phyloP scores from a whole-genome alignment of 2,113 vertebrate species.

The Hyla sarda region DNA sequence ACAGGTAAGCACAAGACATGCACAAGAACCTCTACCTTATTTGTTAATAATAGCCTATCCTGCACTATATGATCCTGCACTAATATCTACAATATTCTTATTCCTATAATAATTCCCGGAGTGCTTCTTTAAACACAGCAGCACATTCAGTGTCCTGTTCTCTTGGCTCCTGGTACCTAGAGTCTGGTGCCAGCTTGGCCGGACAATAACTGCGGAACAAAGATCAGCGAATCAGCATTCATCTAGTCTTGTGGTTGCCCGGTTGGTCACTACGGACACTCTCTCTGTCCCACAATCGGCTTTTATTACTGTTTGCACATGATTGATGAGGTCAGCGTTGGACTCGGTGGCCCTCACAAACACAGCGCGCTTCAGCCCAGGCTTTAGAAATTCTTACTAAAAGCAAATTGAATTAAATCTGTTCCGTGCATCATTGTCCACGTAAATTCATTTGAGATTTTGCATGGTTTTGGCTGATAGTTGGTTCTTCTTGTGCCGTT shows the following conservation, averaged over 20 bases:
- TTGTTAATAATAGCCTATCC: too few species aligned
- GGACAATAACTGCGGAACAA: constrained; percentile 42
- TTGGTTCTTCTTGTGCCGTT: not conserved
- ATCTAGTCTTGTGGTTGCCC: not conserved
- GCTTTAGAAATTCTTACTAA: not conserved
- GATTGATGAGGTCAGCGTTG: not conserved
- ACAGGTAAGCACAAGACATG: too few species aligned
- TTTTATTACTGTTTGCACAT: not conserved
- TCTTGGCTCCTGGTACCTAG: not conserved
- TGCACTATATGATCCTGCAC: too few species aligned
- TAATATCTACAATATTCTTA: too few species aligned
- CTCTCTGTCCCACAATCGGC: constrained; percentile 1
- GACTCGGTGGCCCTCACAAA: not conserved
- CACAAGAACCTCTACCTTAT: too few species aligned
- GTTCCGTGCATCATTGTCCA: not conserved
- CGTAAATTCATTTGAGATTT: not conserved
- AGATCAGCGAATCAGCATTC: constrained; percentile 13
- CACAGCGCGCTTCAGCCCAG: not conserved
- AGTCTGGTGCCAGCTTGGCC: not conserved
- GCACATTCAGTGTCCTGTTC: not conserved
- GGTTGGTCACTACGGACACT: not conserved
- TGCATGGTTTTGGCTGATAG: not conserved
- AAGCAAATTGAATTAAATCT: not conserved
- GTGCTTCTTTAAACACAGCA: not conserved
- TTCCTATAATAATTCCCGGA: too few species aligned